A percentile compares a stretch with the other conserved stretches of the same genome.
Evolutionary conservation across 1,140 invertebrate species (phyloP).

Genomic region (Ceratoteleas bidentatus): DNA sequence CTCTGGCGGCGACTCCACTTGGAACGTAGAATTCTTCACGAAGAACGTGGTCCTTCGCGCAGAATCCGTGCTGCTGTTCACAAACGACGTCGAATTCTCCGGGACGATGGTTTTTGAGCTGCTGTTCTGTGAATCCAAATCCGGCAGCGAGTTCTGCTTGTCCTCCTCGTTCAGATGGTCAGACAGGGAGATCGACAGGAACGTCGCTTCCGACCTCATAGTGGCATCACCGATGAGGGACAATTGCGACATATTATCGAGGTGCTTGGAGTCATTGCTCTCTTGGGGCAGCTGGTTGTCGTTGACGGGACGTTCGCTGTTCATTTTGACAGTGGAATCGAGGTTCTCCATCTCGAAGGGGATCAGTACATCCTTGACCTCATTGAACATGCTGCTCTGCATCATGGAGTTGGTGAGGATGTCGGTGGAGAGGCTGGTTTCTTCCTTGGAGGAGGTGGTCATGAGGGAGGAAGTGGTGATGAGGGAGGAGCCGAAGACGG

Average conservation of each 20-base stretch:
- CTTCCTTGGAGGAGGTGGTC: constrained; percentile 52
- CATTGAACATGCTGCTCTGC: constrained; percentile 74
- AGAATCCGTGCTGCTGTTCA: background rate
- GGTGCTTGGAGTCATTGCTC: background rate
- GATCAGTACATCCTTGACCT: constrained; percentile 54
- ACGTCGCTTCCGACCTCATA: background rate
- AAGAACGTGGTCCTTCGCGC: constrained; percentile 11
- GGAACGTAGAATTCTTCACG: constrained; percentile 15
- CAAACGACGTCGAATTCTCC: constrained; percentile 1
- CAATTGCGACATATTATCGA: constrained; percentile 23
- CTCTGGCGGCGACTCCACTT: constrained; percentile 1
- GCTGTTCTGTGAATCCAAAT: constrained; percentile 23
- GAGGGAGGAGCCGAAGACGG: constrained; percentile 71
- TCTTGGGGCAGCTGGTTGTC: background rate
- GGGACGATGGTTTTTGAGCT: constrained; percentile 39
- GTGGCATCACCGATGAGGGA: background rate
- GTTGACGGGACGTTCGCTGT: constrained; percentile 10
- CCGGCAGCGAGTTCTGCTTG: no score
- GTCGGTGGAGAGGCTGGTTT: constrained; percentile 42
- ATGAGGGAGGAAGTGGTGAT: constrained; percentile 70
- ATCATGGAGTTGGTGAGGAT: constrained; percentile 77
- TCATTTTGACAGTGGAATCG: constrained; percentile 19
- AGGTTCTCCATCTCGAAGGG: constrained; percentile 37
- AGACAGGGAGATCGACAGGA: no score
- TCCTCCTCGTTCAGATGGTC: no score